phyloP scores from a whole-genome alignment of 2,113 vertebrate species.

The Cryptotis parvus region DNA sequence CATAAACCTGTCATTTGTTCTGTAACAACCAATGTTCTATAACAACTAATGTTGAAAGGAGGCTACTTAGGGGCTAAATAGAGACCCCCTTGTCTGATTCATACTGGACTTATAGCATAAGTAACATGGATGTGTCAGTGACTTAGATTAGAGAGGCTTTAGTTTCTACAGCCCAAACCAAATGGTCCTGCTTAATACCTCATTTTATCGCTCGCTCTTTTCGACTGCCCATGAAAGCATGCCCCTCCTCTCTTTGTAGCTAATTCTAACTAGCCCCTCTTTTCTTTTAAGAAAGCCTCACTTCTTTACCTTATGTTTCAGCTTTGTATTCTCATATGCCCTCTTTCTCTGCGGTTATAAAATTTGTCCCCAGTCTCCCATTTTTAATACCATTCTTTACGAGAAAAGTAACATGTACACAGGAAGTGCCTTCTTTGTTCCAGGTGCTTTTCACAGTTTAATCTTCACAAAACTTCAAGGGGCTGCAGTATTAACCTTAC shows the following conservation, averaged over 20 bases:
- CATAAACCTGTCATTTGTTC: neutral
- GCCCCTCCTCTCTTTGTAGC: neutral
- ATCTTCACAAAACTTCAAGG: neutral
- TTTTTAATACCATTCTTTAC: neutral
- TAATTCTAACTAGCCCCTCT: too few species aligned
- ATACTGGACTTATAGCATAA: fast-evolving
- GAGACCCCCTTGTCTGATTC: neutral
- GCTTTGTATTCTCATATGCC: neutral
- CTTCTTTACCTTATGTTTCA: too few species aligned
- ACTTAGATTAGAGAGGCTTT: neutral
- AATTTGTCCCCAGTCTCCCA: neutral
- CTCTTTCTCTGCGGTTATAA: neutral
- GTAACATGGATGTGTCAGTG: neutral
- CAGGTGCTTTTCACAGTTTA: neutral
- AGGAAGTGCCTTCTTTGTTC: neutral
- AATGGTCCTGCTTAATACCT: neutral
- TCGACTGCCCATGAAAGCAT: neutral
- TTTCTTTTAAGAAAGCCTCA: too few species aligned
- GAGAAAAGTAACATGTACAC: neutral
- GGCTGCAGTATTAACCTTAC: neutral
- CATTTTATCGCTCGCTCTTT: neutral
- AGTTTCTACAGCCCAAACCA: neutral
- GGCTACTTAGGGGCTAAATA: neutral
- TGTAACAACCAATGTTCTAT: neutral
- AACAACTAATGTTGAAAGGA: neutral